Evolutionary conservation across 1,140 invertebrate species (phyloP), one percentile per base, ranked within the genome.

Genomic region (Procambarus clarkii): DNA sequence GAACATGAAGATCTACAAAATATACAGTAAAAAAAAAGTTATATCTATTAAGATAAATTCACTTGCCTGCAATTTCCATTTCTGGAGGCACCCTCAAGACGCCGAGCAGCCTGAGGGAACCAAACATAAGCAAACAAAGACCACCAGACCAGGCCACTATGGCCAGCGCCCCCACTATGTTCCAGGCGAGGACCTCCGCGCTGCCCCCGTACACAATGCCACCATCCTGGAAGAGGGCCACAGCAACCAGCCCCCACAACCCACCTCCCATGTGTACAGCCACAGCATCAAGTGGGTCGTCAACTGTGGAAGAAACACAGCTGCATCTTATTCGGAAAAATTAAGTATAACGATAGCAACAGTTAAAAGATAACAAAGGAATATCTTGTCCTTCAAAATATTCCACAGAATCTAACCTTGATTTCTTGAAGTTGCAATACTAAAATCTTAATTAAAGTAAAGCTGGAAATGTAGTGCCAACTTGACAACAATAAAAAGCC

Each of bases 261-360:
- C 96, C 96, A 21, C 95, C 95, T 15, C 95, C 96, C 89, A 95
- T 94, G 93, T 96, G 94, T 88, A 95, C 95, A 15, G 95, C 95
- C 64, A 95, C 94, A 21, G 95, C 95, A 93, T 96, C 96, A 21
- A 96, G 92, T 3, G 96, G 96, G 93, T 96, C 96, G 92, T 96
- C 96, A 76, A 96, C 94, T 92, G 77, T 45, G 71, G 5, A 44
- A 58, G 46, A 54, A 64, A 64, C n/a, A n/a, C 13, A 64, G 50
- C 8, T 54, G 50, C 50, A 54, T 8, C 4, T 54, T 54, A 54
- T 13, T 4, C 8, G 11, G 50, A 54, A 1, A 54, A 54, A 54
- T 9, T 54, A 54, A 54, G 50, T 54, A 9, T 9, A 9, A 54
- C 8, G n/a, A n/a, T n/a, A n/a, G n/a, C n/a, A n/a, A n/a, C n/a